phyloP scores from a whole-genome alignment of 2,797 vertebrate genomes.

The Danio choprae region DNA sequence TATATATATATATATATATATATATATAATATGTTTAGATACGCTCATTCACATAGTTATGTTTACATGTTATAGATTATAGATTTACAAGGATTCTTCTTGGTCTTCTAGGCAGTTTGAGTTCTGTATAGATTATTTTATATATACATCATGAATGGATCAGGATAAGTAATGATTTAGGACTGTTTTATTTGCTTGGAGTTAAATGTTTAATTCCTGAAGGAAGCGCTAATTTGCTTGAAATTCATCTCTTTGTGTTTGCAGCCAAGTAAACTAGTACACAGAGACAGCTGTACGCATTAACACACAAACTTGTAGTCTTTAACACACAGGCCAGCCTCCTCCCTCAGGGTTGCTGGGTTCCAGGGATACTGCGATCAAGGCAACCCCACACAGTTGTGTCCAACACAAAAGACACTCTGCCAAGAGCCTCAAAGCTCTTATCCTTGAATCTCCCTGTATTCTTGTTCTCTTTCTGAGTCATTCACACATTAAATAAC shows the following conservation, averaged over 20 bases:
- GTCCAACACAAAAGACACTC: not conserved
- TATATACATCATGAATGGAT: not conserved
- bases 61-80: not conserved
- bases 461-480: not conserved
- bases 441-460: constrained; percentile 2
- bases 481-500: not conserved
- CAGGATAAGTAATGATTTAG: not conserved
- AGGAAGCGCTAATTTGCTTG: constrained; percentile 39
- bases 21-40: not conserved
- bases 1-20: not conserved
- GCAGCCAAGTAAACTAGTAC: constrained; percentile 41
- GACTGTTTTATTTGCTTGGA: not conserved
- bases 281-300: constrained; percentile 40
- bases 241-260: constrained; percentile 24
- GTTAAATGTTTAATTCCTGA: not conserved
- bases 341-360: constrained; percentile 30
- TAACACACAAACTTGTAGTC: constrained; percentile 21
- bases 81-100: not conserved
- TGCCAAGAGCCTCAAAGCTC: constrained; percentile 24
- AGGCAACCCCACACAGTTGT: constrained; percentile 24
- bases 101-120: not conserved
- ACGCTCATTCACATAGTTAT: not conserved
- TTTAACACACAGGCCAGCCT: constrained; percentile 24
- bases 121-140: not conserved
- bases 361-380: constrained; percentile 44